These are phyloP conservation scores for Pelecanus crispus DNA, from an alignment of 2,113 vertebrate genomes.

Conservation along the genomic window DNA sequence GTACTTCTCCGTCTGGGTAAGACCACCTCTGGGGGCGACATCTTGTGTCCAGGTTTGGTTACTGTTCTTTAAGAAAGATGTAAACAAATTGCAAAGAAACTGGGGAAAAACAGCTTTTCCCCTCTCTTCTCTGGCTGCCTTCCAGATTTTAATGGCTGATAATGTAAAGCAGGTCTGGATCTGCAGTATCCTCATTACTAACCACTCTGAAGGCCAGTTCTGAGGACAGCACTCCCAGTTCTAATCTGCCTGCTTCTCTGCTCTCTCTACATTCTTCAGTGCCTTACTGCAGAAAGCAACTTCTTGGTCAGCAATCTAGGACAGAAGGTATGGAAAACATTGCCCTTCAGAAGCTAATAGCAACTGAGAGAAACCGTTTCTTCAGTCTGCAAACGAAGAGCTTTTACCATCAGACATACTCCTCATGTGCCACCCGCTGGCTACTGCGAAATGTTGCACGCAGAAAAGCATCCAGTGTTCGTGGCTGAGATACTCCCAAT, in stretches of 20 bases:
- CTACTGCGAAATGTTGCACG: background rate
- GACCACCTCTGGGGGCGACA: background rate
- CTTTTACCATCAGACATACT: background rate
- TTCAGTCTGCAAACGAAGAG: fast-evolving
- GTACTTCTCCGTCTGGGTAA: background rate
- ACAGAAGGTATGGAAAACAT: background rate
- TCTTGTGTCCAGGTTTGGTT: background rate
- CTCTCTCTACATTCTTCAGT: background rate
- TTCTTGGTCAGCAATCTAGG: background rate
- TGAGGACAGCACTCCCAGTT: background rate
- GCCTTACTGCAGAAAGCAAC: background rate
- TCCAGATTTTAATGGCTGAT: background rate
- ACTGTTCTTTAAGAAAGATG: background rate
- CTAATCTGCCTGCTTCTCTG: background rate
- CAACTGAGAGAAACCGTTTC: background rate
- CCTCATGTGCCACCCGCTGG: constrained; percentile 36
- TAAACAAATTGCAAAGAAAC: background rate
- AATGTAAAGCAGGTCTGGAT: background rate
- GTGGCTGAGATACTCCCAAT: fast-evolving
- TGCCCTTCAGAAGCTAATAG: background rate
- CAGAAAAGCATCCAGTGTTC: fast-evolving
- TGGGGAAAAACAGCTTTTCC: background rate
- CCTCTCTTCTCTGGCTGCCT: background rate
- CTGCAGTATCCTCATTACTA: background rate
- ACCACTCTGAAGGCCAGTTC: background rate